Conservation (phyloP, 2,797 vertebrate species). For the Tarsius wallacei region DNA sequence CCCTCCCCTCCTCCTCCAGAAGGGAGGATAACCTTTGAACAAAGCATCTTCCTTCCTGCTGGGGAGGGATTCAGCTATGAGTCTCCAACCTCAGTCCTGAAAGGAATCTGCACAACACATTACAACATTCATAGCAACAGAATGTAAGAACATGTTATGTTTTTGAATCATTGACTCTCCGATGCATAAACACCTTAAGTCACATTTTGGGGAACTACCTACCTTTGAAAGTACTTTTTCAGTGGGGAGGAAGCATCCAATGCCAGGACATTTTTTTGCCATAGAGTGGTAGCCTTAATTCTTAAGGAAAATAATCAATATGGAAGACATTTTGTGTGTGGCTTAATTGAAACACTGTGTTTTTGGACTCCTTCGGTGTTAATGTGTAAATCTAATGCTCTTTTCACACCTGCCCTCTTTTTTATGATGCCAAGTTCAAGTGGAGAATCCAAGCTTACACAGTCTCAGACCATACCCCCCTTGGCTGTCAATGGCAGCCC, state of each 20-base stretch:
- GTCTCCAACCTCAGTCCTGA: not conserved
- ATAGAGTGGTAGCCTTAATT: not conserved
- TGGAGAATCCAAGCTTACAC: not conserved
- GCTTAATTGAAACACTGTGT: slow-evolving; percentile 67
- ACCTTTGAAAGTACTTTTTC: slow-evolving; percentile 1
- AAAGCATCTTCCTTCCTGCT: not conserved
- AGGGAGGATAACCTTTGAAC: not conserved
- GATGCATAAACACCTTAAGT: not conserved
- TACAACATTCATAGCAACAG: not conserved
- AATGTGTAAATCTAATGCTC: slow-evolving; percentile 71
- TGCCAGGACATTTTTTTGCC: slow-evolving; percentile 44
- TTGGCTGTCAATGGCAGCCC: not conserved
- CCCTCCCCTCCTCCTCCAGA: not conserved
- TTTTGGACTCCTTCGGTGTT: slow-evolving; percentile 64
- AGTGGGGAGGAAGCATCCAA: not conserved
- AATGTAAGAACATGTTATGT: not conserved
- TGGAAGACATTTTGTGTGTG: slow-evolving; percentile 49
- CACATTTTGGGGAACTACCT: not conserved
- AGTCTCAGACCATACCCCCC: not conserved
- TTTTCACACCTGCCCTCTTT: slow-evolving; percentile 70
- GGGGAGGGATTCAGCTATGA: not conserved
- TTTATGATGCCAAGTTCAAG: slow-evolving; percentile 23
- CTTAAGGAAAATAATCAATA: slow-evolving; percentile 48
- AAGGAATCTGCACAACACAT: not conserved
- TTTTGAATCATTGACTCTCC: not conserved